A percentile compares a stretch with the other conserved stretches of the same genome.
These are phyloP conservation scores for Pelochelys cantorii DNA, from an alignment of 2,797 vertebrate genomes.

Conservation along the genomic window DNA sequence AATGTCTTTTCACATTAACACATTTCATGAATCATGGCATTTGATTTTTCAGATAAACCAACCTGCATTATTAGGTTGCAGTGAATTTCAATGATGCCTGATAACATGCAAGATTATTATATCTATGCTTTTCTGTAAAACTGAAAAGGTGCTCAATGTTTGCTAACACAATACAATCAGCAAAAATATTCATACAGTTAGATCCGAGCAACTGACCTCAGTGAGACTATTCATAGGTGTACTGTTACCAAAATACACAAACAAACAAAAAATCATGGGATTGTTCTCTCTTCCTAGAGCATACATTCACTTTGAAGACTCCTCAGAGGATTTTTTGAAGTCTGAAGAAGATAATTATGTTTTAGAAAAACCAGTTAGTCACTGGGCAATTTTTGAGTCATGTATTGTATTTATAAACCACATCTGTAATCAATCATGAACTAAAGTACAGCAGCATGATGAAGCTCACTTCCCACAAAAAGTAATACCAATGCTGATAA, in stretches of 20 bases:
- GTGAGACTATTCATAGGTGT: too few species aligned
- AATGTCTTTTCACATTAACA: neutral
- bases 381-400: neutral
- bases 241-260: too few species aligned
- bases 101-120: fast-evolving
- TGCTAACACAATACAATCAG: too few species aligned
- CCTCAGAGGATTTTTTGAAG: neutral
- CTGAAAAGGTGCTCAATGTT: too few species aligned
- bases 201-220: too few species aligned
- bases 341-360: neutral
- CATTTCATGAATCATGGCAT: neutral
- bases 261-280: too few species aligned
- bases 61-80: neutral
- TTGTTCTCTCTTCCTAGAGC: too few species aligned
- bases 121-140: neutral
- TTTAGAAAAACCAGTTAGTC: neutral
- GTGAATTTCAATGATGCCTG: neutral
- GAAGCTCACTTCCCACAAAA: neutral
- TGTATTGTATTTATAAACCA: neutral
- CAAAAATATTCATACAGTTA: too few species aligned
- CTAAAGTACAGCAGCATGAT: neutral
- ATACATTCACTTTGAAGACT: neutral
- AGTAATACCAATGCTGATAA: neutral
- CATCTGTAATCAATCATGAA: neutral
- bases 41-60: neutral